Conservation (phyloP, 1,140 invertebrate species). For the Papilio polyxenes region DNA sequence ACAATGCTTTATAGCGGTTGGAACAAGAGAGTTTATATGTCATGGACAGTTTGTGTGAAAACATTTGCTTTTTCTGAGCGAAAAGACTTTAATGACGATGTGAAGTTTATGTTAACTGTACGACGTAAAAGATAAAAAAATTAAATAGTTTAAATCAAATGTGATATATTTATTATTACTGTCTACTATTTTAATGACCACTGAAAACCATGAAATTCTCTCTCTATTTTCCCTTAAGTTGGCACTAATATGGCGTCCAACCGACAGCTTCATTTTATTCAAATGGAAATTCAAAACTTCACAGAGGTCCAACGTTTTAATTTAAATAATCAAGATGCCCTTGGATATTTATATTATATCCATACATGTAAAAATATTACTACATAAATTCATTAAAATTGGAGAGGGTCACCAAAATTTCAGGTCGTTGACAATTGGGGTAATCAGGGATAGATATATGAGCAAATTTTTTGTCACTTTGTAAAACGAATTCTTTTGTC, state of each 20-base stretch:
- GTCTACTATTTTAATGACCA: too few relatives aligned
- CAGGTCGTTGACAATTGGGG: too few relatives aligned
- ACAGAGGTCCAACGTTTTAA: background rate
- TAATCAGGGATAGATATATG: too few relatives aligned
- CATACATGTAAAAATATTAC: too few relatives aligned
- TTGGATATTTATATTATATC: too few relatives aligned
- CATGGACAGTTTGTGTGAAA: conserved; percentile 18
- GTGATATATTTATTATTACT: too few relatives aligned
- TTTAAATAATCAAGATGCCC: too few relatives aligned
- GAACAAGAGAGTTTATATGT: conserved; percentile 20
- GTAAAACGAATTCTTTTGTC: too few relatives aligned
- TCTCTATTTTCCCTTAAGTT: background rate
- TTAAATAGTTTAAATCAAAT: too few relatives aligned
- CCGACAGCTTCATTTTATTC: background rate
- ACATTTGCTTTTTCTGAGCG: conserved; percentile 3
- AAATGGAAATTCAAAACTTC: background rate
- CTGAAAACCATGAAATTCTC: background rate
- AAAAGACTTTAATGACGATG: background rate
- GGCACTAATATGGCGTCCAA: background rate
- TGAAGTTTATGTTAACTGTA: background rate
- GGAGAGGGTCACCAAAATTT: too few relatives aligned
- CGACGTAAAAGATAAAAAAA: background rate
- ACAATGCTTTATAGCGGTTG: conserved; percentile 11
- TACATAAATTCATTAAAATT: too few relatives aligned
- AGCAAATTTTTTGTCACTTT: too few relatives aligned